A percentile compares a stretch with the other conserved stretches of the same genome.
phyloP scores from a whole-genome alignment of 1,140 invertebrate species.

The Euura lappo region DNA sequence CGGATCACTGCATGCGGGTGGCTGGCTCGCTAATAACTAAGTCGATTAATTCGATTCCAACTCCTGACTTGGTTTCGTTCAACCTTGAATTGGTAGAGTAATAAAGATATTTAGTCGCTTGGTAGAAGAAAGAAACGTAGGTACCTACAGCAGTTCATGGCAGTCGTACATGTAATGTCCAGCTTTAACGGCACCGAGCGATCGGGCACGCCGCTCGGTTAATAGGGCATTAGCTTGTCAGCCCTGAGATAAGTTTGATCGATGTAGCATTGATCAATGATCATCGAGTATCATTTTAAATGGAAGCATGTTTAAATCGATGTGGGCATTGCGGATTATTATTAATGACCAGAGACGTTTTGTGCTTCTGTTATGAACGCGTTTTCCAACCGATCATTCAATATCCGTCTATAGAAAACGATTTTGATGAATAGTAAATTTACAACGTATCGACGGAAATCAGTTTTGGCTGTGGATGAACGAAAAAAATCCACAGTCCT shows the following conservation, averaged over 20 bases:
- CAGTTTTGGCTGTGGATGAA: too few species aligned
- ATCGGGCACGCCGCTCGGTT: not conserved
- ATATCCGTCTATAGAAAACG: too few species aligned
- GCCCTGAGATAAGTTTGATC: not conserved
- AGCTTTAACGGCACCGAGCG: not conserved
- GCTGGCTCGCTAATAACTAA: slow-evolving; percentile 2
- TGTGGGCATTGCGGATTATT: slow-evolving; percentile 2
- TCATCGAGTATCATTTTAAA: not conserved
- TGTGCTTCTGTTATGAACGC: not conserved
- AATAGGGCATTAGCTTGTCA: not conserved
- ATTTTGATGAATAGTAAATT: too few species aligned
- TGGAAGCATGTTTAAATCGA: slow-evolving; percentile 5
- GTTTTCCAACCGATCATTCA: too few species aligned
- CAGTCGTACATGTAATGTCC: not conserved
- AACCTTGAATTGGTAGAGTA: too few species aligned
- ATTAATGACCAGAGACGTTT: not conserved
- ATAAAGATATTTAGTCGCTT: too few species aligned
- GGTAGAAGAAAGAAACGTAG: too few species aligned
- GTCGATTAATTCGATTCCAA: slow-evolving; percentile 23
- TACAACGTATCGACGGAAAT: too few species aligned
- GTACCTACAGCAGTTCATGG: too few species aligned
- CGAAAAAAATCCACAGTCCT: too few species aligned
- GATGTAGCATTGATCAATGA: not conserved
- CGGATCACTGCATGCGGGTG: slow-evolving; percentile 20
- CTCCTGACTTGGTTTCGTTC: not conserved